Conservation (phyloP, 2,113 vertebrate genomes). For the Alosa alosa region DNA sequence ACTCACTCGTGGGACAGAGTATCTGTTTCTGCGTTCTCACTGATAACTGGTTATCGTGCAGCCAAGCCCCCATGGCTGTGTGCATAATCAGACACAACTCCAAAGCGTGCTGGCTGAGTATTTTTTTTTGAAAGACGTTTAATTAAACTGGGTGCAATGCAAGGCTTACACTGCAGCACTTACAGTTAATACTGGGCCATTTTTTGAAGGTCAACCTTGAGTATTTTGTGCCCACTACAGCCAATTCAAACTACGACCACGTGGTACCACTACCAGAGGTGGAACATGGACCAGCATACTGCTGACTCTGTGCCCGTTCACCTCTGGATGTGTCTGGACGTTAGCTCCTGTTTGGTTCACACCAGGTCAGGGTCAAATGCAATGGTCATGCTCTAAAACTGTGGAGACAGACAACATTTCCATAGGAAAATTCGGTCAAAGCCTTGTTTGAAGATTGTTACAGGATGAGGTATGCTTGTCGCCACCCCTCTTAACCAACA, state of each 20-base stretch:
- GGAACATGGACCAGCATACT: neutral
- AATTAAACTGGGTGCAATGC: conserved; percentile 1
- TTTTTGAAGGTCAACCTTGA: neutral
- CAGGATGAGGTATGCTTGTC: neutral
- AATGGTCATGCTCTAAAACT: neutral
- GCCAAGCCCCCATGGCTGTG: neutral
- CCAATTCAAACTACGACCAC: neutral
- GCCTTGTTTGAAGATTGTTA: neutral
- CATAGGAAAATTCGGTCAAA: neutral
- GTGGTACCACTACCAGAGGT: neutral
- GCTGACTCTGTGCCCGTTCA: neutral
- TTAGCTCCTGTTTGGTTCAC: neutral
- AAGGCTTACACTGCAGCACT: neutral
- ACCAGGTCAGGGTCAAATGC: neutral
- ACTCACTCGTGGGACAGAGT: neutral
- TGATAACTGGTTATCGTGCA: neutral
- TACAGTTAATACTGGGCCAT: neutral
- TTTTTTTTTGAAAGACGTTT: neutral
- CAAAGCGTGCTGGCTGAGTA: neutral
- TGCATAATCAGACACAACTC: conserved; percentile 15
- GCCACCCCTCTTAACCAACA: neutral
- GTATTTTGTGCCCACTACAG: neutral
- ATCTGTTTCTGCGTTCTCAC: neutral
- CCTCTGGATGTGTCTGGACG: neutral
- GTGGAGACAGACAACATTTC: neutral